phyloP scores from a whole-genome alignment of 2,113 vertebrate genomes.

The Excalfactoria chinensis region DNA sequence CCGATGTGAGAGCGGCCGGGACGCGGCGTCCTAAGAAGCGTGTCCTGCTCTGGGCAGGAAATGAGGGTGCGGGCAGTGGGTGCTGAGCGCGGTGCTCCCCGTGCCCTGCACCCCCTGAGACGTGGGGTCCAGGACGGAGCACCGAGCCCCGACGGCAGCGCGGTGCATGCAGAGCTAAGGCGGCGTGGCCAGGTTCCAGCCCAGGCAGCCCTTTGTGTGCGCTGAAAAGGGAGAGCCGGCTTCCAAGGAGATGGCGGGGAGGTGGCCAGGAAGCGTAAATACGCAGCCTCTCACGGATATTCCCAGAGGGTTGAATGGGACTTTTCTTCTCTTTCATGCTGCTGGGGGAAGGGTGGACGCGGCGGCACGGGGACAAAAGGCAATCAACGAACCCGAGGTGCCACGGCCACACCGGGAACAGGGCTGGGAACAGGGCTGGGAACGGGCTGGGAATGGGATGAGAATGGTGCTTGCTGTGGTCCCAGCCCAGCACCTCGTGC shows the following conservation, averaged over 20 bases:
- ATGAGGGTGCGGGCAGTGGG: background rate
- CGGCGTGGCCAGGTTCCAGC: background rate
- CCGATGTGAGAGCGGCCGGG: slow-evolving; percentile 13
- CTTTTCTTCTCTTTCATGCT: slow-evolving; percentile 14
- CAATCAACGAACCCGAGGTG: accelerated
- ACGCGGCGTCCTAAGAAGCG: background rate
- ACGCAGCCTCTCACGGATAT: slow-evolving; percentile 40
- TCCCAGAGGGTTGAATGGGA: slow-evolving; percentile 4
- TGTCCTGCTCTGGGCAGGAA: background rate
- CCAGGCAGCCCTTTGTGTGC: background rate
- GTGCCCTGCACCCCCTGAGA: background rate
- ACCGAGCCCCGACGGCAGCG: accelerated
- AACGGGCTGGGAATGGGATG: background rate
- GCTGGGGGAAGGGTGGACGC: slow-evolving; percentile 22
- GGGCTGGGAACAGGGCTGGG: background rate
- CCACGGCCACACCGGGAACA: background rate
- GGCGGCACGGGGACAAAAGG: background rate
- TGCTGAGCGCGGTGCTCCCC: background rate
- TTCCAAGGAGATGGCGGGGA: background rate
- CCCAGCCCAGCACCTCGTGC: background rate
- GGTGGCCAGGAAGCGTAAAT: slow-evolving; percentile 43
- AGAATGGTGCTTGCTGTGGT: background rate
- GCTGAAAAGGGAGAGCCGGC: background rate
- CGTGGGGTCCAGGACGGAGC: no score
- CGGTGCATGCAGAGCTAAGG: background rate